A percentile compares a stretch with the other conserved stretches of the same genome.
Evolutionary conservation across 2,888 invertebrate species (phyloP).

Genomic region (Rutpela maculata): DNA sequence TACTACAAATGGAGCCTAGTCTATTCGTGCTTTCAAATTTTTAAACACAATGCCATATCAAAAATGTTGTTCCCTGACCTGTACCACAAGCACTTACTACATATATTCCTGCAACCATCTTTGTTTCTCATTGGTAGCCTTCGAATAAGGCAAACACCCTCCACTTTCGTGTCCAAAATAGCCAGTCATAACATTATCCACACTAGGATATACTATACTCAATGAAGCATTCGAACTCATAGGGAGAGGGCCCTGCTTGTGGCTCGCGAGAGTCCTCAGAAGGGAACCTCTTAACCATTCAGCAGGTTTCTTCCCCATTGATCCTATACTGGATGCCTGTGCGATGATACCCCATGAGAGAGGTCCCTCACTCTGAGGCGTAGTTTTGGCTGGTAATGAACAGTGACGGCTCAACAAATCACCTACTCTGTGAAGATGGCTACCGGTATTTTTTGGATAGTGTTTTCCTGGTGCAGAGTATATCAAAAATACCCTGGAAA

Average conservation of each 20-base stretch:
- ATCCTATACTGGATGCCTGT: constrained; percentile 95
- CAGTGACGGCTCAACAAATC: constrained; percentile 82
- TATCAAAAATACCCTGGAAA: constrained; percentile 86
- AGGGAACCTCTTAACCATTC: constrained; percentile 89
- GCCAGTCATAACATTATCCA: constrained; percentile 89
- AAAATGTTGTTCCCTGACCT: too few relatives aligned
- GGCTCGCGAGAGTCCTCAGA: constrained; percentile 78
- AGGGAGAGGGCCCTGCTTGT: constrained; percentile 76
- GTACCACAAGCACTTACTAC: constrained; percentile 77
- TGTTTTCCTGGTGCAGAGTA: constrained; percentile 92
- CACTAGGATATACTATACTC: constrained; percentile 82
- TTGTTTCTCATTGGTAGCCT: constrained; percentile 86
- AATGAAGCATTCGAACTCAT: constrained; percentile 77
- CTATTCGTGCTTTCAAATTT: too few relatives aligned
- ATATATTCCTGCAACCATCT: constrained; percentile 86
- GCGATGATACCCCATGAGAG: constrained; percentile 79
- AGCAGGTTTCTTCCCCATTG: constrained; percentile 74
- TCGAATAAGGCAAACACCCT: constrained; percentile 89
- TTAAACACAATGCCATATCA: too few relatives aligned
- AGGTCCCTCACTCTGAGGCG: constrained; percentile 69
- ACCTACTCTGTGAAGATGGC: constrained; percentile 78
- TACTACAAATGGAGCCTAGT: too few relatives aligned
- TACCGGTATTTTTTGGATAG: constrained; percentile 64
- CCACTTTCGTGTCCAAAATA: constrained; percentile 91
- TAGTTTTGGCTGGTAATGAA: constrained; percentile 69